A percentile compares a stretch with the other conserved stretches of the same genome.
These are phyloP conservation scores for Entomobrya multifasciata DNA, from an alignment of 2,888 invertebrate genomes.

Conservation along the genomic window DNA sequence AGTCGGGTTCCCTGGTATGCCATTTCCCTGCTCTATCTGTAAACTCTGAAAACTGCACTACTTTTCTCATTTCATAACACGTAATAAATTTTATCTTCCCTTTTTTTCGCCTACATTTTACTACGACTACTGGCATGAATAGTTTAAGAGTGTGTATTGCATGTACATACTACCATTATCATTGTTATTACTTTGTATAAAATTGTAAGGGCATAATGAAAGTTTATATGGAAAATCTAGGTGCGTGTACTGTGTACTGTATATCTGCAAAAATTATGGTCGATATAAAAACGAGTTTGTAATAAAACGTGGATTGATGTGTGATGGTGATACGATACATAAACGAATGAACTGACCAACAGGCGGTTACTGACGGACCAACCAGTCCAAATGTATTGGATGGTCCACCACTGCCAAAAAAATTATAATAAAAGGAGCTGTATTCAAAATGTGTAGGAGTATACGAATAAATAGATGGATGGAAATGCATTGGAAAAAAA, in stretches of 20 bases:
- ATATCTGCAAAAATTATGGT: neutral
- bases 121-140: neutral
- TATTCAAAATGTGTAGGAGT: neutral
- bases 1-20: no score
- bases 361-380: constrained; percentile 2
- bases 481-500: constrained; percentile 20
- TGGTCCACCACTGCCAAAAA: no score
- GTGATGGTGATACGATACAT: no score
- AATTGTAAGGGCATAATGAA: no score
- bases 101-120: constrained; percentile 29
- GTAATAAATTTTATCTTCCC: constrained; percentile 40
- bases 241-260: neutral
- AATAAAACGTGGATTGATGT: no score
- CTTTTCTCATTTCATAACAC: constrained; percentile 48
- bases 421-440: neutral
- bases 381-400: neutral
- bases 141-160: neutral
- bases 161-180: no score
- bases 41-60: constrained; percentile 20
- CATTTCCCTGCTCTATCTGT: neutral
- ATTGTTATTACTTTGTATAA: no score
- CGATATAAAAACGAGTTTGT: no score
- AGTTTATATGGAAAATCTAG: no score
- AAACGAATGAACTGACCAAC: neutral
- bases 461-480: neutral